Evolutionary conservation across 1,140 invertebrate genomes (phyloP), one percentile per base, ranked within the genome.

Genomic region (Drosophila orena): DNA sequence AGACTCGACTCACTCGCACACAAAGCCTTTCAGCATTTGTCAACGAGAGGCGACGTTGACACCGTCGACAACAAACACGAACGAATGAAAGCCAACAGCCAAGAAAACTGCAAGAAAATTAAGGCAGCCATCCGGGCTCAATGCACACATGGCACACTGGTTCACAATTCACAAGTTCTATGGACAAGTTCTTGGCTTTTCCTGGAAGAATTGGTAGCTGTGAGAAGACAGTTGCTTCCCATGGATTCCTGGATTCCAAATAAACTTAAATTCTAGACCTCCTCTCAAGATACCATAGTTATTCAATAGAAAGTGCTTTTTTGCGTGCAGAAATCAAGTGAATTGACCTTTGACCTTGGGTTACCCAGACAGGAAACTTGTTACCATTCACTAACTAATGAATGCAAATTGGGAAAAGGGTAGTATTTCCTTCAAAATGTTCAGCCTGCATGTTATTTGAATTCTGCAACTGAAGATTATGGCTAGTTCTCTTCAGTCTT

Each of bases 61-160:
- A 84, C 80, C 44, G 59, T 55, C 56, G 61, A 75, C 72, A 75
- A 76, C 72, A 76, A 76, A 76, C 72, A 76, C 72, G 72, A 76
- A 46, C 65, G 46, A 79, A 74, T 54, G 68, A 77, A 62, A 62
- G 77, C 79, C 83, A 64, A 61, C 62, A 79, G 83, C 44, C 75
- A 79, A 86, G 83, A 86, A 86, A 86, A 84, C 79, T 79, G 83
- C 83, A 84, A 89, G 84, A 89, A 86, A 86, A 86, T 86, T 86
- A 86, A 88, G 79, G 83, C 84, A 86, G 68, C 76, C 55, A 57
- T 57, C 68, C 65, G 43, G 68, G 68, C 68, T 49, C 64, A 69
- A 8, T 47, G 64, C 47, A 37, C 64, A 68, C 43, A 40, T 5
- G 38, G 52, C 35, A 69, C 73, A 61, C 42, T 70, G 62, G 56